phyloP scores from a whole-genome alignment of 2,888 invertebrate species.

The Sceliomorpha sp. region DNA sequence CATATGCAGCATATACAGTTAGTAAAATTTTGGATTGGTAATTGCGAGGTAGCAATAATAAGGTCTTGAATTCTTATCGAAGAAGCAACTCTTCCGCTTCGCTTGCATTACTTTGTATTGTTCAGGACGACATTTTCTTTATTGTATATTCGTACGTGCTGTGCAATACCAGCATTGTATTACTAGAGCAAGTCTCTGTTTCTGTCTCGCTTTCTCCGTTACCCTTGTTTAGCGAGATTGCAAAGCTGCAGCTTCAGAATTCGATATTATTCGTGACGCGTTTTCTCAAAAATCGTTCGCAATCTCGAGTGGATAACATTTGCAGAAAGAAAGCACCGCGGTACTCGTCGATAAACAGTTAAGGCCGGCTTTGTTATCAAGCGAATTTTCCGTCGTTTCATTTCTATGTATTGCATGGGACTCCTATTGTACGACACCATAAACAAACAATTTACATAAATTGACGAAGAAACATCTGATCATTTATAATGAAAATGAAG shows the following conservation, averaged over 20 bases:
- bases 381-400: conserved; percentile 28
- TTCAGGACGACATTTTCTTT: conserved; percentile 65
- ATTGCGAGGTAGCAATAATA: conserved; percentile 18
- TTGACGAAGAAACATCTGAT: conserved; percentile 10
- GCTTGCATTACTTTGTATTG: conserved; percentile 38
- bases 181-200: conserved; percentile 34
- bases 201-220: conserved; percentile 1
- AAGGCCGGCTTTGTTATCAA: conserved; percentile 41
- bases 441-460: conserved; percentile 37
- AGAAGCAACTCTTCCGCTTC: conserved; percentile 36
- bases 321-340: conserved; percentile 17
- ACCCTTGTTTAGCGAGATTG: not conserved
- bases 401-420: conserved; percentile 31
- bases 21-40: conserved; percentile 10
- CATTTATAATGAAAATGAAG: too few relatives aligned
- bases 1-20: conserved; percentile 4
- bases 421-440: conserved; percentile 20
- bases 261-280: conserved; percentile 48
- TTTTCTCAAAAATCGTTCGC: conserved; percentile 41
- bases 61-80: conserved; percentile 50
- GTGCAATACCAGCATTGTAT: conserved; percentile 67
- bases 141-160: conserved; percentile 68
- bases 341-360: conserved; percentile 36
- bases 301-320: conserved; percentile 54
- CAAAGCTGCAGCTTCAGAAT: conserved; percentile 9